Evolutionary conservation across 2,888 invertebrate genomes (phyloP), one percentile per base, ranked within the genome.

Genomic region (Agriopis aurantiaria): DNA sequence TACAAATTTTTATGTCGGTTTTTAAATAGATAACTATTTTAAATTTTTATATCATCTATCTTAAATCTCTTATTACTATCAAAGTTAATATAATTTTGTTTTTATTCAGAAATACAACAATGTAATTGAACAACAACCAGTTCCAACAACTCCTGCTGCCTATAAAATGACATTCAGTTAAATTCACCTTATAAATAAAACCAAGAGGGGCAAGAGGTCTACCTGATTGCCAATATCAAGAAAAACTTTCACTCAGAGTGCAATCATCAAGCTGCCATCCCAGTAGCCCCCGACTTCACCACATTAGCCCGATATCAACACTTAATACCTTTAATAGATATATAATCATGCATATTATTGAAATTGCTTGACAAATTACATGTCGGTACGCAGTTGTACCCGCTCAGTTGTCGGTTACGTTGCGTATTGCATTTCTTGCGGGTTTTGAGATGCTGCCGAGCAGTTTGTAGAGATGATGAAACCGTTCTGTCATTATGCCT

Each of bases 341-440:
- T 91, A 89, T 92, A 91, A 92, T 92, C 88, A 93, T 91, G 90
- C 88, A 88, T 89, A 93, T 93, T 93, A 93, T 93, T 92, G 89
- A 93, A 93, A 93, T 93, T 92, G 92, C 91, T 81, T 89, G 92
- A 92, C 92, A 93, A 93, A 93, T 93, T 93, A 91, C 85, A 92
- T 75, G 88, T 89, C 88, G 85, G 91, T 88, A 89, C 88, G 85
- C 88, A 87, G 90, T 87, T 88, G 84, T 86, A 89, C 85, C 84
- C 87, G 89, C 86, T 90, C 90, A 88, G 88, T 87, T 89, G 92
- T 91, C 90, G 88, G 89, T 88, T 89, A 86, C 84, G 88, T 92
- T 91, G 89, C 85, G 82, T 90, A 84, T 89, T 87, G 88, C 86
- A 87, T 90, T 91, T 90, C 91, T 90, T 90, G 88, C 85, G 80